A percentile compares a stretch with the other conserved stretches of the same genome.
phyloP scores from a whole-genome alignment of 2,888 invertebrate genomes.

The Maniola hyperantus region DNA sequence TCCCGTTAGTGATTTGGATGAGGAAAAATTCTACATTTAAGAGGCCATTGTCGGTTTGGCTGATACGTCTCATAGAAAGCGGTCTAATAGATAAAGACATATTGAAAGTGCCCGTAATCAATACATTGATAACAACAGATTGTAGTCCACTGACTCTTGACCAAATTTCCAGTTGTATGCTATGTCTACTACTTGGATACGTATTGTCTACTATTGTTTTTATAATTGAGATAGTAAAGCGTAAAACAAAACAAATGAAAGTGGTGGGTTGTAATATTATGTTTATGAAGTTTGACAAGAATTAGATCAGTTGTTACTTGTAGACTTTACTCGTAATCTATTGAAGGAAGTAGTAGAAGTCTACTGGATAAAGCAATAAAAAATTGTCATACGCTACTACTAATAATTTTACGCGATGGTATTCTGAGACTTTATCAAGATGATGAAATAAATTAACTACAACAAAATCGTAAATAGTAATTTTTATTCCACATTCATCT shows the following conservation, averaged over 20 bases:
- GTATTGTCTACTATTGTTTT: constrained; percentile 52
- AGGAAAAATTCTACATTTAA: constrained; percentile 59
- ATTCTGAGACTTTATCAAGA: background rate
- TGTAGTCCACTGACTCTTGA: constrained; percentile 56
- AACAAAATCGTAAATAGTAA: too few relatives aligned
- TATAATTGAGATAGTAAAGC: constrained; percentile 51
- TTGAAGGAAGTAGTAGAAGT: too few relatives aligned
- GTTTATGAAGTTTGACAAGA: background rate
- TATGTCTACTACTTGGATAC: constrained; percentile 57
- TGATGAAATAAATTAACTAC: constrained; percentile 13
- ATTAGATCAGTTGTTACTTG: too few relatives aligned
- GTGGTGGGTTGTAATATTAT: background rate
- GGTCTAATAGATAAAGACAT: constrained; percentile 57
- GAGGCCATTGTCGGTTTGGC: constrained; percentile 52
- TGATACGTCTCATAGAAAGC: constrained; percentile 61
- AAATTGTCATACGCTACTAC: too few relatives aligned
- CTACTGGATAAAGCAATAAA: too few relatives aligned
- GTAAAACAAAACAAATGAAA: constrained; percentile 41
- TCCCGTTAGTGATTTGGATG: constrained; percentile 67
- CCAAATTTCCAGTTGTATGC: constrained; percentile 58
- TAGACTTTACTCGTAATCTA: too few relatives aligned
- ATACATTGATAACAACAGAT: constrained; percentile 46
- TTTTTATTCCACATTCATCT: constrained; percentile 2
- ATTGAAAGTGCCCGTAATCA: constrained; percentile 44
- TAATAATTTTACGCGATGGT: too few relatives aligned